Evolutionary conservation across 53 echinoderm and acorn worm species (phyloP).

Genomic region (Glandiceps talaboti): DNA sequence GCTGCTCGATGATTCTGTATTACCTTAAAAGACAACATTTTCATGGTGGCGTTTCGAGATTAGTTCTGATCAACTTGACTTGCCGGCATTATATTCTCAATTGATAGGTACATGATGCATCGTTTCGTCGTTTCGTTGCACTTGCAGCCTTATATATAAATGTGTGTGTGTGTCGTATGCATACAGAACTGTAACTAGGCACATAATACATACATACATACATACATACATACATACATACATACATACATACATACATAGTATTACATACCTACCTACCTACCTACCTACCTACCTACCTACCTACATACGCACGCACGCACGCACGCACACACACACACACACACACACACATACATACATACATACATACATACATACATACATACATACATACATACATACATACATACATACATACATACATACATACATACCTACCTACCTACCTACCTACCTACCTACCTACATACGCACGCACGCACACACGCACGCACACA

Average conservation of each 20-base stretch:
- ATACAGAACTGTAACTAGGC: no score
- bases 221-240: not conserved
- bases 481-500: not conserved
- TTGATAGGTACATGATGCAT: no score
- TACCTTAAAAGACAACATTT: no score
- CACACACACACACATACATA: not conserved
- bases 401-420: not conserved
- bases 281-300: not conserved
- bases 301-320: not conserved
- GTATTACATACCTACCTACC: no score
- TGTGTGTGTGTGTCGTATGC: no score
- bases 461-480: not conserved
- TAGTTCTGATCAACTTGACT: no score
- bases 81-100: no score
- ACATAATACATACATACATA: not conserved
- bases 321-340: not conserved
- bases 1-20: no score
- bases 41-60: no score
- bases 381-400: not conserved
- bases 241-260: not conserved
- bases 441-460: not conserved
- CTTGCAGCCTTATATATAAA: no score
- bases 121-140: no score
- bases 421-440: not conserved
- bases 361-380: not conserved